phyloP scores from a whole-genome alignment of 2,113 vertebrate species.

The Arizona elegans region DNA sequence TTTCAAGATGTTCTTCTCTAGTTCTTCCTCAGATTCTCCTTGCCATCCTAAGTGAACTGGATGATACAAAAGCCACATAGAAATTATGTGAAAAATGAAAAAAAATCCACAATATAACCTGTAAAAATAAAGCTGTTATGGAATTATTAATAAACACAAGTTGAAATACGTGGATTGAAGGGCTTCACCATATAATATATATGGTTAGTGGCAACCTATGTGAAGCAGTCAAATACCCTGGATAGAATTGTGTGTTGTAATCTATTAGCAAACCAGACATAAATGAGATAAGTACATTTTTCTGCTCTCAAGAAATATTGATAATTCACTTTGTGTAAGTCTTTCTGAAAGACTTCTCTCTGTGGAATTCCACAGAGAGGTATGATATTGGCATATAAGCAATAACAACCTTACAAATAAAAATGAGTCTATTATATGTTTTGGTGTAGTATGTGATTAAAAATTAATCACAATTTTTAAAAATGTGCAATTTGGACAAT shows the following conservation, averaged over 20 bases:
- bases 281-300: slow-evolving; percentile 1
- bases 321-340: slow-evolving; percentile 7
- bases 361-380: background rate
- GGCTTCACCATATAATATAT: background rate
- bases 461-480: background rate
- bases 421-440: background rate
- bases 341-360: background rate
- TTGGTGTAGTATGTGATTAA: slow-evolving; percentile 1
- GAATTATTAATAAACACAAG: background rate
- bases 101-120: background rate
- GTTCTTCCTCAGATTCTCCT: background rate
- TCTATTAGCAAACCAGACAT: background rate
- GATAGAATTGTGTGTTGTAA: background rate
- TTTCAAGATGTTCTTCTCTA: background rate
- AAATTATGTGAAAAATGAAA: background rate
- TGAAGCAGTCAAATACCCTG: slow-evolving; percentile 10
- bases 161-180: background rate
- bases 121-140: background rate
- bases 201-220: background rate
- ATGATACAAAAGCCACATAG: background rate
- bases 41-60: background rate
- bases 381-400: background rate
- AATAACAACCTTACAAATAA: background rate
- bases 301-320: slow-evolving; percentile 6
- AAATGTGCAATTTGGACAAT: slow-evolving; percentile 21